A percentile compares a stretch with the other conserved stretches of the same genome.
These are phyloP conservation scores for Apamea anceps DNA, from an alignment of 2,888 invertebrate genomes.

Conservation along the genomic window DNA sequence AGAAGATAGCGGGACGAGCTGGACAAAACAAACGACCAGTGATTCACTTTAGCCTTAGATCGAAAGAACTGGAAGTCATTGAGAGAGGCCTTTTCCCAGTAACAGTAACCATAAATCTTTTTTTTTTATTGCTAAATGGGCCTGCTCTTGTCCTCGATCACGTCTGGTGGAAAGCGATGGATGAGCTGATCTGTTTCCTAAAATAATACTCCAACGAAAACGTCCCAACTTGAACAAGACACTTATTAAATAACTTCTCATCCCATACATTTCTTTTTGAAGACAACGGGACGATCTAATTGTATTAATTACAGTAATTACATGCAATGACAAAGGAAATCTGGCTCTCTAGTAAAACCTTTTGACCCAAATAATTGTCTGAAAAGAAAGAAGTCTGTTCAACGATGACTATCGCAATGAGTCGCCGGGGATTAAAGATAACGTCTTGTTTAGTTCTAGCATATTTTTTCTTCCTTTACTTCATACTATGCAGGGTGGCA, in stretches of 20 bases:
- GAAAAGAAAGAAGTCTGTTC: conserved; percentile 9
- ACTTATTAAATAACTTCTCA: conserved; percentile 1
- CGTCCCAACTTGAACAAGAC: neutral
- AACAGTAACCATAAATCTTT: too few species aligned
- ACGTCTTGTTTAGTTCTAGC: neutral
- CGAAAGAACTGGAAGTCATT: too few species aligned
- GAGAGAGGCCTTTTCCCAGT: too few species aligned
- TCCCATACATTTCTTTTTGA: neutral
- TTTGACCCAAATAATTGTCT: conserved; percentile 35
- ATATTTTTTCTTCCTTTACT: neutral
- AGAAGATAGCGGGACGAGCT: too few species aligned
- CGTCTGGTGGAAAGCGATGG: too few species aligned
- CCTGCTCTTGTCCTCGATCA: too few species aligned
- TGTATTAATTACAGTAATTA: conserved; percentile 25
- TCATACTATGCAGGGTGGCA: too few species aligned
- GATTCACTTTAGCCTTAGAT: too few species aligned
- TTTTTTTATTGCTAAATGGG: too few species aligned
- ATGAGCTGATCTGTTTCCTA: too few species aligned
- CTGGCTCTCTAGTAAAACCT: conserved; percentile 2
- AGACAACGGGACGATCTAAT: neutral
- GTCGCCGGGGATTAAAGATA: conserved; percentile 24
- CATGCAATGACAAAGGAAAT: conserved; percentile 23
- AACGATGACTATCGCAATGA: conserved; percentile 21
- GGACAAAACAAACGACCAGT: too few species aligned
- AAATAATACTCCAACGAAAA: neutral